Base-by-base conservation (phyloP, 1,140 invertebrate genomes). In the Tetramorium simillimum region DNA sequence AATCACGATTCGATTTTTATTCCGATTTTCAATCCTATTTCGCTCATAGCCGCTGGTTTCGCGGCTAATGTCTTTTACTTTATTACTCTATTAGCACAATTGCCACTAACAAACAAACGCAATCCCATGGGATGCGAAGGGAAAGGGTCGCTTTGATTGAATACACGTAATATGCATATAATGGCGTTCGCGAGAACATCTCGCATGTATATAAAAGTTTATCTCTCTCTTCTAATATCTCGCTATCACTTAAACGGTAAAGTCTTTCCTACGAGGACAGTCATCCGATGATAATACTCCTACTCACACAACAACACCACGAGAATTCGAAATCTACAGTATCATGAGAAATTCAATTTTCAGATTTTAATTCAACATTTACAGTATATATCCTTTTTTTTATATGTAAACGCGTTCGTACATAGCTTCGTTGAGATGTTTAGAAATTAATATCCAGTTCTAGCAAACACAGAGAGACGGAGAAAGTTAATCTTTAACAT, bases 171-270 rank as follows among this genome's bases (percentile, higher is more conserved):
- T 84, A 78, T 78, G 49, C 60, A 40, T 65, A 46, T 56, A 53
- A 65, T 85, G 73, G 43, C 72, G 37, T 16, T 85, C 18, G 33
- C 72, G 63, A 85, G 82, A 85, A 85, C 21, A 85, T 85, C 82
- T 78, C 51, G 82, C 73, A 51, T 43, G 46, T 85, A 85, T 85
- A 85, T 85, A 85, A 85, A 85, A 85, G 82, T 85, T 85, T 85
- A 62, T 85, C 58, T 85, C 72, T 78, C n/a, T 51, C 56, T 21
- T 28, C 4, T 58, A 85, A 77, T 62, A 63, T 78, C 28, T 77
- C 56, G 16, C 46, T 78, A 77, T 85, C n/a, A 33, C 58, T 85
- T 60, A 21, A 49, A 78, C 4, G 56, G 49, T 65, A 49, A 62
- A 65, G 12, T 78, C 14, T 53, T 40, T 65, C 6, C 62, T 85